Base-by-base conservation (phyloP, 2,797 vertebrate genomes). In the Malacoctenus gilli region DNA sequence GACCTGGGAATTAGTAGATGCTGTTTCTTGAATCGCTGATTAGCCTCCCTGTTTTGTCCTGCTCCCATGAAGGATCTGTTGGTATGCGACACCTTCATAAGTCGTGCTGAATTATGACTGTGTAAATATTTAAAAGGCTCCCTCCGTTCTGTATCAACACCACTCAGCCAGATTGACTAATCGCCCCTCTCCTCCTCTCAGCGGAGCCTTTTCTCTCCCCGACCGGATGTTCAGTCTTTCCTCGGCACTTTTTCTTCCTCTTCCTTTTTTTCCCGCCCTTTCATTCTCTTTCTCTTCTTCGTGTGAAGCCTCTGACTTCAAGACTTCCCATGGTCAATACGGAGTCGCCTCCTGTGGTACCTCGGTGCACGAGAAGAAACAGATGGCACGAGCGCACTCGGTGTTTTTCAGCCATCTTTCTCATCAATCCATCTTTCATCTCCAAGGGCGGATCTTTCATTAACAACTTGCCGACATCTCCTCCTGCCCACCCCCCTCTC, bases 41-140 rank as follows among this genome's bases (percentile, higher is more conserved):
- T 74, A 62, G 75, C 79, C 39, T 22, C 64, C 25, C 40, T 39
- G 44, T 76, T 82, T 70, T 55, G 66, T 72, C 66, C 66, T 43
- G 34, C 59, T 76, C 41, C 65, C 39, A 37, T 63, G 65, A 72
- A 63, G 41, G 60, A 77, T 77, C 62, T 77, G 72, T 64, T 77
- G 61, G 49, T 83, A 50, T 71, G 68, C 12, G 58, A 73, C 82
- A 83, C 80, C 83, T 86, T 84, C 72, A 77, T 87, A 84, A 72
- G 77, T 78, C 18, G 49, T 66, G 46, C 50, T 90, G 83, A 90
- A 83, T 88, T 84, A 88, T 85, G 81, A 75, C 77, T 75, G 63
- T 85, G 80, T 89, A 90, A 90, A 92, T 87, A 90, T 91, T 90
- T 89, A 83, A 91, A 86, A 84, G 69, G 72, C 86, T 80, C 87